Evolutionary conservation across 2,797 vertebrate species (phyloP).

Genomic region (Anableps anableps): DNA sequence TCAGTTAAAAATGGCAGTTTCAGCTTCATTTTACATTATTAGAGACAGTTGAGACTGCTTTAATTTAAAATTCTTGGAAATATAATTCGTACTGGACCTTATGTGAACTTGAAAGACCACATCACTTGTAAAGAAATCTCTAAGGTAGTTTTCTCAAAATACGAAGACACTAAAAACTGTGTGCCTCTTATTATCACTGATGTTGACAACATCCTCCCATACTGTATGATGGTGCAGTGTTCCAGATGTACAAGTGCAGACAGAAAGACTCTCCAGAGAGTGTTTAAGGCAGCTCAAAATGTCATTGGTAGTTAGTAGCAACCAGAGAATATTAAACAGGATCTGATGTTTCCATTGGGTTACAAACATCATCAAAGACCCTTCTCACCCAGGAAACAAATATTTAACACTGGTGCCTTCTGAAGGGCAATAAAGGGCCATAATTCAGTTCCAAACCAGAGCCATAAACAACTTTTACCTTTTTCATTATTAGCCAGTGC

Average conservation of each 20-base stretch:
- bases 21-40: neutral
- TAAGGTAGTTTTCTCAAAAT: neutral
- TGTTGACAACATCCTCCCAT: neutral
- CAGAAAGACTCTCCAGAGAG: slow-evolving; percentile 4
- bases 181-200: neutral
- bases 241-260: slow-evolving; percentile 4
- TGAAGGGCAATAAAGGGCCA: neutral
- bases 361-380: neutral
- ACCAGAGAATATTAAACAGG: neutral
- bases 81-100: neutral
- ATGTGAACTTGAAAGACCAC: neutral
- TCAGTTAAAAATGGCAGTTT: neutral
- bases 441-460: neutral
- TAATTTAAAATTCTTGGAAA: neutral
- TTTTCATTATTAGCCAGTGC: no score
- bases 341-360: neutral
- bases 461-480: neutral
- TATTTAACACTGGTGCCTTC: neutral
- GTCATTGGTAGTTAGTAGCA: slow-evolving; percentile 3
- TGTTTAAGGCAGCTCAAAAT: neutral
- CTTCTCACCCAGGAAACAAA: neutral
- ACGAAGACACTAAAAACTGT: neutral
- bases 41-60: neutral
- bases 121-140: neutral
- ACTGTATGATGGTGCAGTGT: neutral